Percentiles rank a stretch among this genome's conserved stretches.
Evolutionary conservation across 2,113 vertebrate species (phyloP).

Genomic region (Lagopus muta): DNA sequence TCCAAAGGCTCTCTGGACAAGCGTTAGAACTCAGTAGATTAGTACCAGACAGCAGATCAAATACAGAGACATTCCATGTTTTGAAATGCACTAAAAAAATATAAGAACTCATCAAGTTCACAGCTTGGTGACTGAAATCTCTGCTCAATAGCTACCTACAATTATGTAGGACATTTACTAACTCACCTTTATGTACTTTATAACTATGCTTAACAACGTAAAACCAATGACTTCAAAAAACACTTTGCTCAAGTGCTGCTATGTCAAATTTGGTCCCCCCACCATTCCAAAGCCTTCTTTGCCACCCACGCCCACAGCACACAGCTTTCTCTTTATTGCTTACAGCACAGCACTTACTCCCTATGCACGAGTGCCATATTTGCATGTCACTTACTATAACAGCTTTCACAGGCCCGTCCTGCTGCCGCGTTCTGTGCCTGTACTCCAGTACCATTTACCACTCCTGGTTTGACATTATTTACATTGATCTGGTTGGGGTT

Average conservation of each 20-base stretch:
- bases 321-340: background rate
- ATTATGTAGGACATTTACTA: background rate
- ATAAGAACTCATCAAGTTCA: background rate
- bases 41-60: background rate
- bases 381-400: conserved; percentile 88
- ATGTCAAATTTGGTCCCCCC: background rate
- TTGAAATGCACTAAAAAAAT: background rate
- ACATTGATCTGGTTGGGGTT: conserved; percentile 97
- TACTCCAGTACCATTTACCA: conserved; percentile 89
- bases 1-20: background rate
- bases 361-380: background rate
- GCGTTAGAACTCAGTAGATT: background rate
- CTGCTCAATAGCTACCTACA: background rate
- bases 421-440: conserved; percentile 77
- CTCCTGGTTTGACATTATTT: conserved; percentile 89
- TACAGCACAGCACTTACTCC: background rate
- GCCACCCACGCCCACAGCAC: background rate
- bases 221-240: background rate
- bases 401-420: conserved; percentile 97
- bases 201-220: background rate
- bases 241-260: background rate
- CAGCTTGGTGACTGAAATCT: background rate
- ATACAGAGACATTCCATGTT: background rate
- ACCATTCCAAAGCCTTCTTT: background rate
- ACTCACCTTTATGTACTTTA: background rate